phyloP scores from a whole-genome alignment of 2,797 vertebrate species.

The Antennarius maculatus region DNA sequence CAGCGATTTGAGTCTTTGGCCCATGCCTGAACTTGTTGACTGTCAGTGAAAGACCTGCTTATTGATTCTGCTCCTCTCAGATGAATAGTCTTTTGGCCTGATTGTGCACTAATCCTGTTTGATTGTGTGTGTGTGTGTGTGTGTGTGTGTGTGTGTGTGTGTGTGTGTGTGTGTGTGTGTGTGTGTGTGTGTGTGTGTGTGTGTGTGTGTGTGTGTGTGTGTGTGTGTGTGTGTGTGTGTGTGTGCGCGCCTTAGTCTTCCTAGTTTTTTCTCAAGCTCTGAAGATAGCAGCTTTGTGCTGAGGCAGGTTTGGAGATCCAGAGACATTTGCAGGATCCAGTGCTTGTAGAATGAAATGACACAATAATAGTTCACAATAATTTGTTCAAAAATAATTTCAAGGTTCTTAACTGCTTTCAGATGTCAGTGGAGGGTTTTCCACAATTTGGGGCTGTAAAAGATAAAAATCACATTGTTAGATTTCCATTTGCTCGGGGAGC shows the following conservation, averaged over 20 bases:
- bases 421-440: no score
- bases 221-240: background rate
- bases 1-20: slow-evolving; percentile 55
- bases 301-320: background rate
- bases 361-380: no score
- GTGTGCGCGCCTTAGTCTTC: background rate
- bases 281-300: slow-evolving; percentile 1
- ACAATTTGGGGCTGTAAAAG: no score
- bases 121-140: slow-evolving; percentile 40
- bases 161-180: no score
- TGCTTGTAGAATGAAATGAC: background rate
- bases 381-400: no score
- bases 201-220: no score
- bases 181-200: background rate
- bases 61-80: slow-evolving; percentile 72
- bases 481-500: no score
- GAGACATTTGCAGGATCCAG: background rate
- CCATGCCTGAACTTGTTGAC: slow-evolving; percentile 78
- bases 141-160: background rate
- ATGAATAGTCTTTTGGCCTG: slow-evolving; percentile 64
- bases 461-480: no score
- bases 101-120: slow-evolving; percentile 76
- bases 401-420: no score
- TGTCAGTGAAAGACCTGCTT: slow-evolving; percentile 58
- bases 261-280: slow-evolving; percentile 6